These are phyloP conservation scores for Cariama cristata DNA, from an alignment of 2,113 vertebrate species.

Conservation along the genomic window DNA sequence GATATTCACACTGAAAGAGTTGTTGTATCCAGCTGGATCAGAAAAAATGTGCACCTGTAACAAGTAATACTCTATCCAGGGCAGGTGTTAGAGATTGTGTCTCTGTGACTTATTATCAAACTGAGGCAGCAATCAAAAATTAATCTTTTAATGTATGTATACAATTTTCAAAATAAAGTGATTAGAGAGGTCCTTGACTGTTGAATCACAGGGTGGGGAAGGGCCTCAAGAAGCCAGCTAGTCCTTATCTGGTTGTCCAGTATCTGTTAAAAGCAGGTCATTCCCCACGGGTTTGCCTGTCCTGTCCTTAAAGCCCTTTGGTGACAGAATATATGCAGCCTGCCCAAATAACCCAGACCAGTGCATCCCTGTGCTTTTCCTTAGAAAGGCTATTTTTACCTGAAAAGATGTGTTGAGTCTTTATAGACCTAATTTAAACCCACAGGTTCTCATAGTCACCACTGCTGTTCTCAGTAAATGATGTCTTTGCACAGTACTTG, in stretches of 20 bases:
- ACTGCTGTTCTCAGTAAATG: neutral
- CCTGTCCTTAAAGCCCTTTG: neutral
- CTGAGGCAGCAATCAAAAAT: neutral
- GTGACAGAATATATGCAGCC: neutral
- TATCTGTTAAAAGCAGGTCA: neutral
- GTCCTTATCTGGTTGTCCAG: neutral
- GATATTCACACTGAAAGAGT: neutral
- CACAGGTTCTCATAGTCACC: accelerated
- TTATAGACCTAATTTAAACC: neutral
- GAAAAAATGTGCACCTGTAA: neutral
- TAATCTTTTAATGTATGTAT: neutral
- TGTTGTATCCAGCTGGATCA: neutral
- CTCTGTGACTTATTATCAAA: neutral
- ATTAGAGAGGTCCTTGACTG: neutral
- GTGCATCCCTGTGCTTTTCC: neutral
- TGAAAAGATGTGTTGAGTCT: neutral
- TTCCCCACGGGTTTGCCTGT: neutral
- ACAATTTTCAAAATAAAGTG: neutral
- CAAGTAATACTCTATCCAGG: neutral
- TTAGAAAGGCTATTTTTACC: neutral
- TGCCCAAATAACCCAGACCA: neutral
- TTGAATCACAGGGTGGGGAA: neutral
- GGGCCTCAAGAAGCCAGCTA: neutral
- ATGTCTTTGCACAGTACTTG: accelerated
- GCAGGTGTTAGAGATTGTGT: neutral